These are phyloP conservation scores for Phrynosoma platyrhinos DNA, from an alignment of 2,113 vertebrate species.

Conservation along the genomic window DNA sequence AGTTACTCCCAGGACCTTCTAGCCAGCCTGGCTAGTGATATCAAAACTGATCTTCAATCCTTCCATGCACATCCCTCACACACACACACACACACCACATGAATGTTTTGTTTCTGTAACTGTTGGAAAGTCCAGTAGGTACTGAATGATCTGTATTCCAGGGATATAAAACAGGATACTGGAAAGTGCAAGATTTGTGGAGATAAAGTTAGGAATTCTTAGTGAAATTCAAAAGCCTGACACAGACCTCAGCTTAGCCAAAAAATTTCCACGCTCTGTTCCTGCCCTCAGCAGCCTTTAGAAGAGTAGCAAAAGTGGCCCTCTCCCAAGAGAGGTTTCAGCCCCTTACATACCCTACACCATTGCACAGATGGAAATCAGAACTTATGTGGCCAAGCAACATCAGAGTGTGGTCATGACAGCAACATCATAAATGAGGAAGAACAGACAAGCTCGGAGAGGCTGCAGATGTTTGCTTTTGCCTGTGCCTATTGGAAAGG, in stretches of 20 bases:
- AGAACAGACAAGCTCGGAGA: too few relatives aligned
- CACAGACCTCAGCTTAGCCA: not conserved
- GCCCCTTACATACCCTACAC: not conserved
- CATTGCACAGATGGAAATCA: too few relatives aligned
- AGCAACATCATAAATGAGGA: too few relatives aligned
- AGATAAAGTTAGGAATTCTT: not conserved
- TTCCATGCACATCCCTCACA: not conserved
- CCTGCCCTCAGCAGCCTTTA: not conserved
- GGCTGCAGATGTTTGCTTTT: too few relatives aligned
- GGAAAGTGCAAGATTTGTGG: not conserved
- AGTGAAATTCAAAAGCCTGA: not conserved
- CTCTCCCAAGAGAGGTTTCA: not conserved
- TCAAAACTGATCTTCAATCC: not conserved
- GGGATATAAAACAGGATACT: not conserved
- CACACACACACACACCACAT: not conserved
- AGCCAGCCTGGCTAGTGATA: not conserved
- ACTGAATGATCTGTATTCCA: not conserved
- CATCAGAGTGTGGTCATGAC: too few relatives aligned
- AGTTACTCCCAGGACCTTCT: too few relatives aligned
- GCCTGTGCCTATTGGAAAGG: too few relatives aligned
- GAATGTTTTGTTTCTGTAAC: not conserved
- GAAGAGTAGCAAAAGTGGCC: not conserved
- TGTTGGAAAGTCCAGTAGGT: not conserved
- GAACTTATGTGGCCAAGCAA: too few relatives aligned
- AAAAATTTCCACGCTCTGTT: not conserved